Percentiles rank a stretch among this genome's conserved stretches.
Conservation (phyloP, 2,888 invertebrate genomes). For the Tryphoninae sp. region DNA sequence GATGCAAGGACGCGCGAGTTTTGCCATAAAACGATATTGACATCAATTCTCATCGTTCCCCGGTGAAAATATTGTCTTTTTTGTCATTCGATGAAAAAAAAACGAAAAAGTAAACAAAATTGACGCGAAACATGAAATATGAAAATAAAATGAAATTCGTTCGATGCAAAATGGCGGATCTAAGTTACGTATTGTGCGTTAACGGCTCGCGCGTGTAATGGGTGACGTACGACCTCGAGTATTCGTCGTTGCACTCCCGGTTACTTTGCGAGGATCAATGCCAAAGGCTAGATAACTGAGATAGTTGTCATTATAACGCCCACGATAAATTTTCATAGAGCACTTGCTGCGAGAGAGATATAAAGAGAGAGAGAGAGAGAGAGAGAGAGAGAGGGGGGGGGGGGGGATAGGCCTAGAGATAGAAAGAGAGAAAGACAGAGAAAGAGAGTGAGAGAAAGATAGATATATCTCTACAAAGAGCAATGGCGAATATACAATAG, state of each 20-base stretch:
- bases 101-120: neutral
- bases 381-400: neutral
- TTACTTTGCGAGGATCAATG: conserved; percentile 76
- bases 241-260: conserved; percentile 58
- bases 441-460: conserved; percentile 50
- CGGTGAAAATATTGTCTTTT: conserved; percentile 17
- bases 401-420: neutral
- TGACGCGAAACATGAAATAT: neutral
- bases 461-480: conserved; percentile 72
- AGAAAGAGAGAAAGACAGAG: neutral
- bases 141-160: neutral
- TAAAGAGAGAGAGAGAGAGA: conserved; percentile 3
- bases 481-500: conserved; percentile 34
- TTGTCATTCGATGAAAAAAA: neutral
- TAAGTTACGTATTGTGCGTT: conserved; percentile 20
- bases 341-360: conserved; percentile 60
- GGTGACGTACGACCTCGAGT: conserved; percentile 57
- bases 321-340: conserved; percentile 76
- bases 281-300: conserved; percentile 71
- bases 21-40: neutral
- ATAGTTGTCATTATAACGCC: conserved; percentile 78
- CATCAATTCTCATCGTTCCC: neutral
- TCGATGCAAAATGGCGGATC: neutral
- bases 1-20: conserved; percentile 54
- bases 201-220: conserved; percentile 42